Evolutionary conservation across 2,113 vertebrate species (phyloP), one percentile per base, ranked within the genome.

Genomic region (Bubo bubo): DNA sequence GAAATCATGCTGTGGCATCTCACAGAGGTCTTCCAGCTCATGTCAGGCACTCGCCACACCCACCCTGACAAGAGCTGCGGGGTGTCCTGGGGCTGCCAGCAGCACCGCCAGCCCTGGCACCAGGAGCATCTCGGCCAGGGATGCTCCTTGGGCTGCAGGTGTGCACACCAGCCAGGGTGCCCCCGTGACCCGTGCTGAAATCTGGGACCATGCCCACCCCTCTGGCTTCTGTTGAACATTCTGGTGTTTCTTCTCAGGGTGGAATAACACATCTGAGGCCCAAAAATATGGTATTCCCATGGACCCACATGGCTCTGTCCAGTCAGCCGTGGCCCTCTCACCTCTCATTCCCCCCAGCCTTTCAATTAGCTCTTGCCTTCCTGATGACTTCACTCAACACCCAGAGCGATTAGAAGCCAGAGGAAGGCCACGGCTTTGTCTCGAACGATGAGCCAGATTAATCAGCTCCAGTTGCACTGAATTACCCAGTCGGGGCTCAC

Each of bases 381-480:
- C 62, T 91, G 89, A 97, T 28, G 73, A 89, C 80, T 95, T 95
- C 94, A 95, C 93, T 97, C 96, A 96, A 89, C 94, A 91, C 94
- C 55, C 32, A 34, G 66, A 53, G 52, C 37, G 73, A 93, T 89
- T 84, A 95, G 94, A 82, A 96, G 91, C 14, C 81, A 68, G 89
- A 81, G 86, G 86, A 96, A 95, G 88, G 83, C 84, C 79, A 45
- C 19, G 15, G 94, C 90, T 96, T 96, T 97, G 92, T 96, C 92
- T 92, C 37, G 20, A 86, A 24, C 6, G 88, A 97, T 90, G 94
- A 97, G 83, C 86, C 83, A 91, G 94, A 97, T 96, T 95, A 97
- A 97, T 94, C 97, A 95, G 94, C 94, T 97, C 94, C 95, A 90
- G 88, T 97, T 96, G 94, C 92, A 95, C 72, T 80, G 94, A 96